These are phyloP conservation scores for Bombus affinis DNA, from an alignment of 1,140 invertebrate species.

Conservation along the genomic window DNA sequence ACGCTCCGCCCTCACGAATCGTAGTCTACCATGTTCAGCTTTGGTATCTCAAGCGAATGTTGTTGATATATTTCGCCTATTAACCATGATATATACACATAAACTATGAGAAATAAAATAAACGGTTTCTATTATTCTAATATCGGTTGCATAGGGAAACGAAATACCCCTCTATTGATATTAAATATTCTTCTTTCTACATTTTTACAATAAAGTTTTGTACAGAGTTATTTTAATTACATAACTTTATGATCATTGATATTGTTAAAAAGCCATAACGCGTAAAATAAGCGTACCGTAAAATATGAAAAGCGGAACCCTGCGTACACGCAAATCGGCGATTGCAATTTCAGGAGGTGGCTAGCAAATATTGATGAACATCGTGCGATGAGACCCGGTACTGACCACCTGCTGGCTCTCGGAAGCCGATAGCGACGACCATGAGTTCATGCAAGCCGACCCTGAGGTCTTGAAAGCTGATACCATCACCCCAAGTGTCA, in stretches of 20 bases:
- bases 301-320: not conserved
- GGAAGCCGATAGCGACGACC: slow-evolving; percentile 12
- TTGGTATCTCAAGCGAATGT: slow-evolving; percentile 38
- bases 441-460: slow-evolving; percentile 6
- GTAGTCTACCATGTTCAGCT: slow-evolving; percentile 24
- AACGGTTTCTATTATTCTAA: too few species aligned
- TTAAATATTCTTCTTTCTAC: too few species aligned
- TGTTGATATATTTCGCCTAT: not conserved
- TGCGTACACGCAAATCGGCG: not conserved
- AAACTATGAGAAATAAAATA: too few species aligned
- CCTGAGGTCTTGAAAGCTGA: slow-evolving; percentile 12
- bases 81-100: not conserved
- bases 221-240: too few species aligned
- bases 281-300: not conserved
- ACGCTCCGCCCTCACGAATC: slow-evolving; percentile 37
- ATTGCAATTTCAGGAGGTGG: not conserved
- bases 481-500: slow-evolving; percentile 2
- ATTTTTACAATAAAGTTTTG: too few species aligned
- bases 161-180: too few species aligned
- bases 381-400: not conserved
- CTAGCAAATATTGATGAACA: not conserved
- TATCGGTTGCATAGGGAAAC: too few species aligned
- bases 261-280: too few species aligned
- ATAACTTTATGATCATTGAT: too few species aligned
- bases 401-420: slow-evolving; percentile 6